phyloP scores from a whole-genome alignment of 2,888 invertebrate genomes.

The Parapristionchus giblindavisi region DNA sequence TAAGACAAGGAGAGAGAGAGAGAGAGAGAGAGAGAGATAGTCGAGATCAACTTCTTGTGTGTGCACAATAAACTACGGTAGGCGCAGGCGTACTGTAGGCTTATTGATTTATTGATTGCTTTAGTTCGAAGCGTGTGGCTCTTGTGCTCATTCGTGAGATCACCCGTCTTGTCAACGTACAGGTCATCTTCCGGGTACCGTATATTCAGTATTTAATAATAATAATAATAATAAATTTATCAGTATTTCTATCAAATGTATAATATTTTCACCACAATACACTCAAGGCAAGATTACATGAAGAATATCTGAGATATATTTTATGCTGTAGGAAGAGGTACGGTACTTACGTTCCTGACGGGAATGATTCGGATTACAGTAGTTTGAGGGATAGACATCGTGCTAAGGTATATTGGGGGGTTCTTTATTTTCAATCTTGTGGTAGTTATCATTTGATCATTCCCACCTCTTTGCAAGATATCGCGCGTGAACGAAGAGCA shows the following conservation, averaged over 20 bases:
- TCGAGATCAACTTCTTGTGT: constrained; percentile 98
- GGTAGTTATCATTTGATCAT: background rate
- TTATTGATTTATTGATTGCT: background rate
- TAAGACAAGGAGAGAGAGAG: constrained; percentile 84
- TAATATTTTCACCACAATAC: no score
- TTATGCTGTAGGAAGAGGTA: no score
- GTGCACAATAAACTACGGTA: constrained; percentile 91
- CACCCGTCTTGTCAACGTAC: constrained; percentile 92
- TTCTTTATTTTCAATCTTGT: background rate
- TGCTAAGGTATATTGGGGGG: background rate
- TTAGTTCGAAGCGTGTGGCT: constrained; percentile 90
- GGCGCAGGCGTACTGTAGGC: background rate
- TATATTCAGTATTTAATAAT: no score
- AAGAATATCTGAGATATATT: no score
- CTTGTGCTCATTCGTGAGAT: constrained; percentile 98
- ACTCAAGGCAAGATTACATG: no score
- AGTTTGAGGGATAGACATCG: no score
- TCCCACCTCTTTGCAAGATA: background rate
- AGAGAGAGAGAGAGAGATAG: no score
- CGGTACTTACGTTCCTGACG: no score
- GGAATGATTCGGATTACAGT: background rate
- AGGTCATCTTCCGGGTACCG: constrained; percentile 77
- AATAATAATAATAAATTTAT: no score
- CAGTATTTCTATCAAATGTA: no score
- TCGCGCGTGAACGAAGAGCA: background rate